Conservation (phyloP, 2,113 vertebrate genomes). For the Crotalus horridus region DNA sequence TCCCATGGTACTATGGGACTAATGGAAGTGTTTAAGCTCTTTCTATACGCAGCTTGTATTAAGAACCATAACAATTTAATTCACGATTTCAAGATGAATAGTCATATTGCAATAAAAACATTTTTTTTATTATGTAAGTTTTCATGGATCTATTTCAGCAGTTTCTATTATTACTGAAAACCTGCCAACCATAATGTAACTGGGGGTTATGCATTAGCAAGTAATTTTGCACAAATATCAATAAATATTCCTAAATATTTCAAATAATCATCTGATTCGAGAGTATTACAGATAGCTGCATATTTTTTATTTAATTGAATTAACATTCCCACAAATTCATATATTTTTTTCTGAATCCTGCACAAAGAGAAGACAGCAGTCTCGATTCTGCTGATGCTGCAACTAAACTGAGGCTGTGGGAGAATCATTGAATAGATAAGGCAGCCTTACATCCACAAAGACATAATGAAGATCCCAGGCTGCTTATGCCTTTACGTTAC, state of each 20-base stretch:
- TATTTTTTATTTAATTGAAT: background rate
- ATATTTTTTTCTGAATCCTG: background rate
- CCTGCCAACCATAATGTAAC: background rate
- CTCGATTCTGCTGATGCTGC: background rate
- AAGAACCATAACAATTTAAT: background rate
- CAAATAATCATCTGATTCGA: background rate
- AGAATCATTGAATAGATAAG: background rate
- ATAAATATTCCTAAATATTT: background rate
- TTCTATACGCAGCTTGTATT: background rate
- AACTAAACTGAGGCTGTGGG: background rate
- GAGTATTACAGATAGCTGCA: background rate
- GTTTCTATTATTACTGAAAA: background rate
- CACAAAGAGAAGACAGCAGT: background rate
- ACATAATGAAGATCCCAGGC: background rate
- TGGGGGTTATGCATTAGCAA: background rate
- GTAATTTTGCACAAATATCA: no score
- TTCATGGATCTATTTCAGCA: background rate
- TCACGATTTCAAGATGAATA: background rate
- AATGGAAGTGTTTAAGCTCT: background rate
- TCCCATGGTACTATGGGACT: background rate
- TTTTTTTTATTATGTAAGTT: background rate
- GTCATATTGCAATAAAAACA: background rate
- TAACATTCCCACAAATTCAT: background rate
- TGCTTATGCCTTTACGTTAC: background rate
- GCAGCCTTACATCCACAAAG: background rate